Evolutionary conservation across 2,888 invertebrate genomes (phyloP).

Genomic region (Troglohyphantes excavatus): DNA sequence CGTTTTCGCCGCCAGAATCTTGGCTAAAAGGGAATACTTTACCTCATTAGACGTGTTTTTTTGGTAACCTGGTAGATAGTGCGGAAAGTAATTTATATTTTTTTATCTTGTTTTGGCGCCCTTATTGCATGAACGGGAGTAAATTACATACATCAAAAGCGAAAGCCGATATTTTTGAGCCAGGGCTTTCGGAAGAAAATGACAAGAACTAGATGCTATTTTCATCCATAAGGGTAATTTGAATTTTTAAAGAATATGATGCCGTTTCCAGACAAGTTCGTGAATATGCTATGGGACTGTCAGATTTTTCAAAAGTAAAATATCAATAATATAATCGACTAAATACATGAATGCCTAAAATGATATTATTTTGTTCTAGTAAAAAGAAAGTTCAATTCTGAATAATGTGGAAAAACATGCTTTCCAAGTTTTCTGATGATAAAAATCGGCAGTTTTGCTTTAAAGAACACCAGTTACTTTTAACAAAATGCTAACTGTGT

Average conservation of each 20-base stretch:
- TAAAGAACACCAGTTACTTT: too few relatives aligned
- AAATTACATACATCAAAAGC: constrained; percentile 26
- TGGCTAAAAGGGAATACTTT: constrained; percentile 63
- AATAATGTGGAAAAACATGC: too few relatives aligned
- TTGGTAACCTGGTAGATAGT: constrained; percentile 5
- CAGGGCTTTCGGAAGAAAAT: neutral
- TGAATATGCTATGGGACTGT: too few relatives aligned
- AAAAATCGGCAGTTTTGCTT: too few relatives aligned
- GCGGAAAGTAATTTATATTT: constrained; percentile 63
- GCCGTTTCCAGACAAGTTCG: too few relatives aligned
- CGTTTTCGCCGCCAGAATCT: constrained; percentile 13
- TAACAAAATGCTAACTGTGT: too few relatives aligned
- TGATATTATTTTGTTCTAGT: too few relatives aligned
- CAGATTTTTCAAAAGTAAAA: too few relatives aligned
- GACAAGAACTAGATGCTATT: neutral
- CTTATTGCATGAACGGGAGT: constrained; percentile 8
- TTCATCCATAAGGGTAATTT: neutral
- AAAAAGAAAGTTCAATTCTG: too few relatives aligned
- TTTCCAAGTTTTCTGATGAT: too few relatives aligned
- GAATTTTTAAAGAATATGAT: neutral
- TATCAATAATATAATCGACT: too few relatives aligned
- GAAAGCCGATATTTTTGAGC: constrained; percentile 18
- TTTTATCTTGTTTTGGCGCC: constrained; percentile 40
- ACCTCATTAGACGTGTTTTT: constrained; percentile 67
- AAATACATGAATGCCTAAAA: too few relatives aligned